Evolutionary conservation across 2,113 vertebrate genomes (phyloP), one percentile per base, ranked within the genome.

Genomic region (Tympanuchus pallidicinctus): DNA sequence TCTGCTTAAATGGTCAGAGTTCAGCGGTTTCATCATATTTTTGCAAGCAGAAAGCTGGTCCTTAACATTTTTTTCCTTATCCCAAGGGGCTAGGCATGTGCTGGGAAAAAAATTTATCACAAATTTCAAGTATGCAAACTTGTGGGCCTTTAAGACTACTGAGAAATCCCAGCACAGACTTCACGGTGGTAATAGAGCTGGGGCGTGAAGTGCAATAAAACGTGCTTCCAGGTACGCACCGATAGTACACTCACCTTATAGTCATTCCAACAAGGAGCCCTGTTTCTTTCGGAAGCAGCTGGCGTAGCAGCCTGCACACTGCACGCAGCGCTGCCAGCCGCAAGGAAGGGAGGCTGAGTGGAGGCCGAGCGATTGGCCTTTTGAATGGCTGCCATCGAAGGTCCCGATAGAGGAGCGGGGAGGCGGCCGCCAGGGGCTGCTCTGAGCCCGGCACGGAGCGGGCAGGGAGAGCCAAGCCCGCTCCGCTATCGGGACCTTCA

Each of bases 391-490:
- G 48, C 21, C 11, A 50, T 24, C 24, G 48, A 50, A 50, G 48
- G 48, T 50, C 22, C 48, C 48, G 48, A 50, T 24, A 22, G 48
- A 11, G 8, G 7, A 14, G 10, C 14, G 8, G 32, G 6, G 14
- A 13, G 22, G 74, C 59, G 74, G 72, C 97, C 75, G 86, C 73
- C 95, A 95, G 92, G 95, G 96, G 95, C 66, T 93, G 93, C 97
- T 95, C 85, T 85, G 94, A 19, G 30, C 88, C 61, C 56, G 79
- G 63, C 66, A 24, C 10, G 13, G 32, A 25, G 48, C 48, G 48
- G 48, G 21, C 21, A 22, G 48, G 48, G 22, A 50, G 21, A 11
- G 3, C 22, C 48, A 24, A 50, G 5, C 22, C 24, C 48, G 66
- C 43, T 73, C 88, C 57, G 75, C 27, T 66, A 16, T 25, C 50